Base-by-base conservation (phyloP, 2,888 invertebrate species). In the Aelia acuminata region DNA sequence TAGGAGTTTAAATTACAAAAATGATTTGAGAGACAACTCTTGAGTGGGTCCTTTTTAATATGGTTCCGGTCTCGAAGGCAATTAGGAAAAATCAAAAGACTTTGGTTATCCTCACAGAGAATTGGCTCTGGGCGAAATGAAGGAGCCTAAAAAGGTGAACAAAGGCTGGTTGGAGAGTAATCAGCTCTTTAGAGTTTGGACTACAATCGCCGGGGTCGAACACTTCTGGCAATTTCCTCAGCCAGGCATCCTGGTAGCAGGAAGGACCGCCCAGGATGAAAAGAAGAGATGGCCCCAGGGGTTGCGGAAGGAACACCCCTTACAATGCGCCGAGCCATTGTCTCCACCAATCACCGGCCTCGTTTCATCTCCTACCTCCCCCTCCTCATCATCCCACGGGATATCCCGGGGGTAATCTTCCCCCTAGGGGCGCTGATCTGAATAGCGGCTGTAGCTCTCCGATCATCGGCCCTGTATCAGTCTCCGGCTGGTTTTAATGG, bases 341-440 rank as follows among this genome's bases (percentile, higher is more conserved):
- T 80, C 80, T 80, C 39, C 11, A 47, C 80, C 80, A 80, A 80
- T 80, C 80, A 80, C 43, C 43, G 80, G 80, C n/a, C 80, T 80
- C 80, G 80, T 80, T 80, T 80, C 80, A 80, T 80, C 80, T 80
- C 80, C 22, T 80, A 3, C 43, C 80, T 43, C 43, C 47, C 63
- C 13, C 10, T 15, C 39, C 39, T 80, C 43, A 80, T 80, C 80
- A 80, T 80, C 80, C 80, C 80, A n/a, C 80, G 80, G 80, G 80
- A 80, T 80, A 80, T 80, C 43, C 80, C 80, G n/a, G 11, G 80
- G 80, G 43, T 80, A 80, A 80, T 80, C 35, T 35, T 20, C 35
- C 63, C 31, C 31, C 35, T 18, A 35, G 63, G 35, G 63, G 35
- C 1, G 63, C 63, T 70, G 31, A 70, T 70, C 63, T 70, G 63